Conservation (phyloP, 92 coral and sea anemone genomes). For the Desmophyllum pertusum region DNA sequence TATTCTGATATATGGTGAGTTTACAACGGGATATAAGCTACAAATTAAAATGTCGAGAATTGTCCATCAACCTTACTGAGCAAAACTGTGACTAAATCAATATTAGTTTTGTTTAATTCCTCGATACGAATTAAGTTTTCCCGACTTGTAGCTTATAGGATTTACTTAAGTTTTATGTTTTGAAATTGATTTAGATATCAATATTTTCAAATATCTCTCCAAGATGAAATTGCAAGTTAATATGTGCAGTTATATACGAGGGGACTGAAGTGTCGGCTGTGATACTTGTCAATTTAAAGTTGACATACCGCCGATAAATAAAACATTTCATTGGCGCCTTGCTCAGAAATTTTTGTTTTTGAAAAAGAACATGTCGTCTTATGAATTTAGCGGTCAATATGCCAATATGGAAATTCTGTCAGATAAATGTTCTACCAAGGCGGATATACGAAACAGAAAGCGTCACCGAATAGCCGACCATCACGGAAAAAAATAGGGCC, state of each 20-base stretch:
- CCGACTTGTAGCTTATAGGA: not conserved
- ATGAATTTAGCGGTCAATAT: not conserved
- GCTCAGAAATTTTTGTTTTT: slow-evolving; percentile 12
- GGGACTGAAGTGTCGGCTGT: not conserved
- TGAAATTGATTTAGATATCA: slow-evolving; percentile 19
- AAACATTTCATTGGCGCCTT: slow-evolving; percentile 22
- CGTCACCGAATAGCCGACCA: not conserved
- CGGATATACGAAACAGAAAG: not conserved
- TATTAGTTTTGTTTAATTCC: slow-evolving; percentile 40
- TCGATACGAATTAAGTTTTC: slow-evolving; percentile 20
- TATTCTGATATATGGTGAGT: not conserved
- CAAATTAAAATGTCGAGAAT: slow-evolving; percentile 31
- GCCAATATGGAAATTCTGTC: slow-evolving; percentile 21
- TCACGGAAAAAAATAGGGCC: not conserved
- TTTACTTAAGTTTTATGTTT: not conserved
- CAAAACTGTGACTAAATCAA: slow-evolving; percentile 27
- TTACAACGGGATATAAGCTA: not conserved
- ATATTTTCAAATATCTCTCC: not conserved
- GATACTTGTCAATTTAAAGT: slow-evolving; percentile 12
- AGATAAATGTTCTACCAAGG: not conserved
- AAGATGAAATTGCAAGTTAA: slow-evolving; percentile 23
- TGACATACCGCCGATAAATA: slow-evolving; percentile 8
- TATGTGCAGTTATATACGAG: not conserved
- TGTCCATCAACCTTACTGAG: slow-evolving; percentile 1
- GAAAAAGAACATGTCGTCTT: not conserved